Conservation (phyloP, 2,113 vertebrate species). For the Regulus satrapa region DNA sequence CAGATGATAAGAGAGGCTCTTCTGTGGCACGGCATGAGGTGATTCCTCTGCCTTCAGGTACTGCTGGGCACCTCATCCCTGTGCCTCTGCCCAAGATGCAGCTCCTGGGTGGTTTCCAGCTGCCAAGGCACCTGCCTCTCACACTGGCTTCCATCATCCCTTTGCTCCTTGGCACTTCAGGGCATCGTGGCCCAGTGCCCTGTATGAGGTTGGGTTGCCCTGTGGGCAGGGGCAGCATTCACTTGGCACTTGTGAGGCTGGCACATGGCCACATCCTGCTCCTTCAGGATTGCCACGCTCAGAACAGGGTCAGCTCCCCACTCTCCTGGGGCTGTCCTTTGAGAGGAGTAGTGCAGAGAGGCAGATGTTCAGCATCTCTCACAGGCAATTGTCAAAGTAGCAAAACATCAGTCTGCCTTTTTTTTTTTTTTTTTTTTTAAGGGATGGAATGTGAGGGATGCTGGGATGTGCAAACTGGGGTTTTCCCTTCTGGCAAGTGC, state of each 20-base stretch:
- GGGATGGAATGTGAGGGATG: not conserved
- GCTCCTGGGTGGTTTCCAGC: not conserved
- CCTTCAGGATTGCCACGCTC: rapidly evolving
- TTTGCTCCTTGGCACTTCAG: not conserved
- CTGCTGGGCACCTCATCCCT: not conserved
- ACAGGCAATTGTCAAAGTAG: rapidly evolving
- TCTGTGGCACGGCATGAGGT: not conserved
- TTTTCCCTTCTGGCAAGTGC: not conserved
- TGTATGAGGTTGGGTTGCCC: not conserved
- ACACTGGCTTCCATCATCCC: rapidly evolving
- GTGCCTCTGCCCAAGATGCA: not conserved
- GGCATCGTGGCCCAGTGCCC: rapidly evolving
- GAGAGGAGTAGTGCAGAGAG: not conserved
- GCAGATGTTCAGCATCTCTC: not conserved
- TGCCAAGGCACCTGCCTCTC: not conserved
- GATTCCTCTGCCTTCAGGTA: not conserved
- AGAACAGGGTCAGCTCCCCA: not conserved
- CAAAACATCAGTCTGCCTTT: rapidly evolving
- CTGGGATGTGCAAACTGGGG: not conserved
- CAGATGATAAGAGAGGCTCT: not conserved
- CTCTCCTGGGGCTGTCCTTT: not conserved
- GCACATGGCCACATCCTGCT: not conserved
- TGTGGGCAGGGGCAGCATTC: rapidly evolving
- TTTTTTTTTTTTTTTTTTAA: not conserved
- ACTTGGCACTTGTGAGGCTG: not conserved